Evolutionary conservation across 2,113 vertebrate genomes (phyloP).

Genomic region (Aegotheles bennettii): DNA sequence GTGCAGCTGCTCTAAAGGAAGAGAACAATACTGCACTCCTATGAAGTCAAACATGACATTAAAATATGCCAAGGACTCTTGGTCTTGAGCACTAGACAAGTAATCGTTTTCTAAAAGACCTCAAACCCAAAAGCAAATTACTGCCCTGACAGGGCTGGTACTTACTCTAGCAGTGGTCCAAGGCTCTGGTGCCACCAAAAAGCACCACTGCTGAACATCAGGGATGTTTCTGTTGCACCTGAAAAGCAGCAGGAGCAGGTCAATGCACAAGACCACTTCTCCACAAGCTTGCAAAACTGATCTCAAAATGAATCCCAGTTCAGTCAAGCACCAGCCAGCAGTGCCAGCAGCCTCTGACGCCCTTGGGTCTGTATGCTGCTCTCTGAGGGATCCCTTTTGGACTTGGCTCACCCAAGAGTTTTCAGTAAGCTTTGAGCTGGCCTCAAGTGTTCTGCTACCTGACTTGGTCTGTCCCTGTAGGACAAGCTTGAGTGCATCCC

Average conservation of each 20-base stretch:
- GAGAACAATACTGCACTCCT: background rate
- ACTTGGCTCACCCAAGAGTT: background rate
- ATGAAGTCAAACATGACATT: fast-evolving
- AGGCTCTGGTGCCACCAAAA: background rate
- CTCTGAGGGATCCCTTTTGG: background rate
- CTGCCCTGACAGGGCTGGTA: background rate
- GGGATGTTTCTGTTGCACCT: background rate
- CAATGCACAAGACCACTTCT: background rate
- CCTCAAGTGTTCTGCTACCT: background rate
- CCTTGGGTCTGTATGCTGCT: background rate
- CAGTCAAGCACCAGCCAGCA: background rate
- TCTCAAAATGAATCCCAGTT: fast-evolving
- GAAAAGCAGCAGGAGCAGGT: background rate
- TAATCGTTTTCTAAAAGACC: background rate
- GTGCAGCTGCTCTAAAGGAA: background rate
- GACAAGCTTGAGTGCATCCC: background rate
- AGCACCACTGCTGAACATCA: background rate
- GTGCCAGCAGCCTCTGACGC: background rate
- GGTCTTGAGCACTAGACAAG: background rate
- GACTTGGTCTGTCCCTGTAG: background rate
- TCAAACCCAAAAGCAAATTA: background rate
- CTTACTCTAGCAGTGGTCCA: background rate
- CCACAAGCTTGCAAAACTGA: background rate
- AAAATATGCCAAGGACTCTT: background rate
- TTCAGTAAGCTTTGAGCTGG: background rate